Base-by-base conservation (phyloP, 2,113 vertebrate species). In the Apus apus region DNA sequence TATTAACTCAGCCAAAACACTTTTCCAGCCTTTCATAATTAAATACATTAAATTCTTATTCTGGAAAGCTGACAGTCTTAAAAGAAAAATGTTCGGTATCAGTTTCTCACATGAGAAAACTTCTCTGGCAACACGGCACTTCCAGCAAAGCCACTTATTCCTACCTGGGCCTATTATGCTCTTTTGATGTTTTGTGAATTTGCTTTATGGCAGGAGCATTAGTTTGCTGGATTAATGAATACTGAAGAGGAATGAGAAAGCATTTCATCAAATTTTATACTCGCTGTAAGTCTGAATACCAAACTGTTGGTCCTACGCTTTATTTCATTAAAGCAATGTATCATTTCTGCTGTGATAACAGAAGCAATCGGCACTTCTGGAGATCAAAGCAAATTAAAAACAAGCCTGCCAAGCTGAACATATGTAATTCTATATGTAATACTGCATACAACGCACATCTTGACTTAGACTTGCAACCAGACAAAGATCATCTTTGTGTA, bases 401-500 rank as follows among this genome's bases (percentile, higher is more conserved):
- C 73, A 81, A 71, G 68, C 40, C 73, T 87, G 83, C 57, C 81
- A 75, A 81, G 66, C 32, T 76, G 79, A 90, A 93, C 93, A 90
- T 86, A 77, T 61, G 92, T 94, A 93, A 97, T 95, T 93, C 83
- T 88, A 89, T 94, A 95, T 48, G 83, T 75, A 94, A 67, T 64
- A 79, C 60, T 84, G 76, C 78, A 62, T n/a, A 60, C 38, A 74
- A 50, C 91, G 65, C 57, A 89, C 88, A 90, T 90, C 83, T 83
- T 85, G 88, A 72, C 51, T 73, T n/a, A 43, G 26, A 79, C 46
- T 48, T 68, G 43, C 73, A 91, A 75, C 16, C 11, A 84, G 85
- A 96, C 96, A 94, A 95, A 96, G 93, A 83, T 95, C 22, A 92
- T 84, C 93, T 96, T 90, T 92, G 88, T 88, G 50, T 68, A 80